Conservation (phyloP, 2,113 vertebrate species). For the Rhegmatorhina hoffmannsi region DNA sequence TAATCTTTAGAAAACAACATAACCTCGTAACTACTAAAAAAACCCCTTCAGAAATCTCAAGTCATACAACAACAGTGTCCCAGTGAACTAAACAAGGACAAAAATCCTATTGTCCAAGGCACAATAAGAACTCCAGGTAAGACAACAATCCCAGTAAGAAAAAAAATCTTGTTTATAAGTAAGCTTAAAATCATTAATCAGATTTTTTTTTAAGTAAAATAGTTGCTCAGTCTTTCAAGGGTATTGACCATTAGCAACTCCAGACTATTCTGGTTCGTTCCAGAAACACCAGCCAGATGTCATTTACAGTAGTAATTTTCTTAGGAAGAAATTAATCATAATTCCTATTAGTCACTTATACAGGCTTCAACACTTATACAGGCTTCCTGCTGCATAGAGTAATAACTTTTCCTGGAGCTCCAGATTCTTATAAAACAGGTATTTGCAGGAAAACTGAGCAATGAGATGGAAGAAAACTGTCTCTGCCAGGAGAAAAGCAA, state of each 20-base stretch:
- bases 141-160: background rate
- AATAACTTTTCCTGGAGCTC: background rate
- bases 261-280: background rate
- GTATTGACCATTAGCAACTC: background rate
- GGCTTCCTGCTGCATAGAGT: background rate
- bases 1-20: background rate
- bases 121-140: background rate
- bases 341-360: background rate
- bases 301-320: background rate
- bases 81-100: background rate
- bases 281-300: background rate
- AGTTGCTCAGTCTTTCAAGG: background rate
- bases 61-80: background rate
- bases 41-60: background rate
- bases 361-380: background rate
- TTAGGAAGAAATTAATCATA: slow-evolving; percentile 20
- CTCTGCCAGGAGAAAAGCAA: background rate
- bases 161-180: background rate
- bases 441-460: background rate
- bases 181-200: background rate
- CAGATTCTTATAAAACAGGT: background rate
- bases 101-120: background rate
- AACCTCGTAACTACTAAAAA: background rate
- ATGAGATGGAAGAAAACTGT: background rate
- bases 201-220: background rate